A percentile compares a stretch with the other conserved stretches of the same genome.
Evolutionary conservation across 2,888 invertebrate genomes (phyloP).

Genomic region (Andrena trimmerana): DNA sequence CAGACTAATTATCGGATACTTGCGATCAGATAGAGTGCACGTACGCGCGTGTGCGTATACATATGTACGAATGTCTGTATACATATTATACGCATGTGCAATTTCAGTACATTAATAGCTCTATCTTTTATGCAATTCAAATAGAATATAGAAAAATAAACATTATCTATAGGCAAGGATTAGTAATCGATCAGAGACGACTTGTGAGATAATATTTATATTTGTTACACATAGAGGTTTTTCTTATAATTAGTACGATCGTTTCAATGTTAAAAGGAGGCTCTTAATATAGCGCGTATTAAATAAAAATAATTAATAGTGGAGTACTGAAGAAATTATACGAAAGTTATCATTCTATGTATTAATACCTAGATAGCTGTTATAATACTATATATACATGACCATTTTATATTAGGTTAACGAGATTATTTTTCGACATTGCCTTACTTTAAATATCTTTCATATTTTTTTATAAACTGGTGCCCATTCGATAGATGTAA

Average conservation of each 20-base stretch:
- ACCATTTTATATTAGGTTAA: conserved; percentile 33
- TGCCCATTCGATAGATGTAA: conserved; percentile 25
- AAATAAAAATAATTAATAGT: conserved; percentile 30
- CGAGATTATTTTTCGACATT: conserved; percentile 41
- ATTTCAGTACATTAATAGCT: conserved; percentile 17
- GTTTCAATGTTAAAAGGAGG: conserved; percentile 29
- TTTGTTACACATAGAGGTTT: conserved; percentile 35
- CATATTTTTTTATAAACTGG: conserved; percentile 36
- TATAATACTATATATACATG: conserved; percentile 21
- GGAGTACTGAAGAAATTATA: conserved; percentile 14
- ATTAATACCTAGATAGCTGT: conserved; percentile 26
- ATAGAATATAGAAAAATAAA: conserved; percentile 22
- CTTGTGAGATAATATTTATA: conserved; percentile 43
- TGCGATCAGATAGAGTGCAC: conserved; percentile 1
- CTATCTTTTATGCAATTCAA: conserved; percentile 29
- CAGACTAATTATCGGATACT: conserved; percentile 26
- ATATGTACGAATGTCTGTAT: background rate
- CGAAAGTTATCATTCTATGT: conserved; percentile 16
- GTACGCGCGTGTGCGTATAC: conserved; percentile 1
- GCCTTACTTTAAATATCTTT: conserved; percentile 37
- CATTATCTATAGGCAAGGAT: conserved; percentile 17
- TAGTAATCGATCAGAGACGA: conserved; percentile 32
- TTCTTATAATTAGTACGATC: conserved; percentile 13
- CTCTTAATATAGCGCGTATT: conserved; percentile 28
- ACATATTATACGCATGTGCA: conserved; percentile 10